phyloP scores from a whole-genome alignment of 2,113 vertebrate genomes.

The Chauna torquata region DNA sequence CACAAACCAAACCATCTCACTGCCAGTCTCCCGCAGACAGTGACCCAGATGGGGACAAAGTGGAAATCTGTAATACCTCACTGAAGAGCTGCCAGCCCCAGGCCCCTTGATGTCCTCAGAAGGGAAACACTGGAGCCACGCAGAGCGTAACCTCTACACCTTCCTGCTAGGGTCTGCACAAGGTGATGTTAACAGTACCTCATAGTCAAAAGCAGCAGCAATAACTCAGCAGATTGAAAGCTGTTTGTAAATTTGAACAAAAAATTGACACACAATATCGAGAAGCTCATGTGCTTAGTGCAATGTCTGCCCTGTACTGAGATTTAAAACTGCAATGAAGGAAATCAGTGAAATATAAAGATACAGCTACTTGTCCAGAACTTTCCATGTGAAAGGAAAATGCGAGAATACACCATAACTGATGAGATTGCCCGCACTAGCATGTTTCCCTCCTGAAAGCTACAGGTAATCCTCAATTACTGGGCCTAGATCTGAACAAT shows the following conservation, averaged over 20 bases:
- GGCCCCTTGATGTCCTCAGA: neutral
- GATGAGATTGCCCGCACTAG: neutral
- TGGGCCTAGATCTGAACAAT: neutral
- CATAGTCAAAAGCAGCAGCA: neutral
- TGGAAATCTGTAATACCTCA: neutral
- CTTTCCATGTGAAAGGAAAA: neutral
- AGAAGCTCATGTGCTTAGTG: neutral
- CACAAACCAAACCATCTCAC: neutral
- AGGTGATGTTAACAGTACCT: neutral
- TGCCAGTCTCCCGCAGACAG: neutral
- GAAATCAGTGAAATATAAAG: neutral
- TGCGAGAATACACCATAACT: neutral
- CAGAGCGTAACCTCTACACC: neutral
- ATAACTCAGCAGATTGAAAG: neutral
- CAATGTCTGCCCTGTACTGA: neutral
- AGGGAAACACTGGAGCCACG: neutral
- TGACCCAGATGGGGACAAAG: neutral
- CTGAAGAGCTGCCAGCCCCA: neutral
- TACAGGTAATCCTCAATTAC: neutral
- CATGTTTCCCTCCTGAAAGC: neutral
- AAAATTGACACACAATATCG: neutral
- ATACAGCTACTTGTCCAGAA: neutral
- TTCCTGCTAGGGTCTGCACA: slow-evolving; percentile 11
- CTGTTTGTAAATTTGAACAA: neutral
- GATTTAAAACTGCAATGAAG: neutral